Conservation (phyloP, 2,797 vertebrate species). For the Syndactyla subalaris region DNA sequence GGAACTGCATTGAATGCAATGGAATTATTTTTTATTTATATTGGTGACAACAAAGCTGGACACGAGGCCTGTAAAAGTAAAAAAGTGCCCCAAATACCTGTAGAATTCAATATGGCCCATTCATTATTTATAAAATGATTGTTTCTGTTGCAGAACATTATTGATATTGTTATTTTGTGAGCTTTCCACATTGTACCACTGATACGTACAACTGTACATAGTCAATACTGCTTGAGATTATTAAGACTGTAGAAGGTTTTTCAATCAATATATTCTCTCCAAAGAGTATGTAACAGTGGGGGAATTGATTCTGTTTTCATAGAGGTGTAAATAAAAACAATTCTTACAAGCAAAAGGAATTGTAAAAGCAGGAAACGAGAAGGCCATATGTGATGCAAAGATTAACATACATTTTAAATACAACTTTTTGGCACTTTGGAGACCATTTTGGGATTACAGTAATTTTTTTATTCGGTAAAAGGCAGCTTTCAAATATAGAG, state of each 20-base stretch:
- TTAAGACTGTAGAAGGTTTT: constrained; percentile 57
- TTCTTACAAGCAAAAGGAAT: neutral
- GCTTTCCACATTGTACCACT: constrained; percentile 34
- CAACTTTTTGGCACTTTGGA: constrained; percentile 7
- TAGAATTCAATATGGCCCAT: constrained; percentile 16
- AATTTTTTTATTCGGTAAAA: constrained; percentile 43
- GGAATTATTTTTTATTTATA: constrained; percentile 36
- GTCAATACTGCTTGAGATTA: constrained; percentile 63
- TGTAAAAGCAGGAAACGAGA: neutral
- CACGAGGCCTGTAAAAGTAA: constrained; percentile 11
- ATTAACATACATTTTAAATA: constrained; percentile 52
- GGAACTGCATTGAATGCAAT: neutral
- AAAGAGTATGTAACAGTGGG: constrained; percentile 46
- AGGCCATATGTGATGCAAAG: neutral
- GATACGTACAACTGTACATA: constrained; percentile 39
- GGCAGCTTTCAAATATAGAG: constrained; percentile 21
- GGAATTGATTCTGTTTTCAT: constrained; percentile 39
- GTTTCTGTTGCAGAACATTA: constrained; percentile 57
- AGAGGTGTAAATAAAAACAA: constrained; percentile 48
- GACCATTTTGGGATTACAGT: constrained; percentile 16
- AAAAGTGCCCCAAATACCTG: constrained; percentile 41
- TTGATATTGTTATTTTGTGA: constrained; percentile 62
- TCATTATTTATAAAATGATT: constrained; percentile 62
- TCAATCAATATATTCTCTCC: constrained; percentile 58
- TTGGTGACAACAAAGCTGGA: constrained; percentile 12